These are phyloP conservation scores for Antheraea mylitta DNA, from an alignment of 1,140 invertebrate genomes.

Conservation along the genomic window DNA sequence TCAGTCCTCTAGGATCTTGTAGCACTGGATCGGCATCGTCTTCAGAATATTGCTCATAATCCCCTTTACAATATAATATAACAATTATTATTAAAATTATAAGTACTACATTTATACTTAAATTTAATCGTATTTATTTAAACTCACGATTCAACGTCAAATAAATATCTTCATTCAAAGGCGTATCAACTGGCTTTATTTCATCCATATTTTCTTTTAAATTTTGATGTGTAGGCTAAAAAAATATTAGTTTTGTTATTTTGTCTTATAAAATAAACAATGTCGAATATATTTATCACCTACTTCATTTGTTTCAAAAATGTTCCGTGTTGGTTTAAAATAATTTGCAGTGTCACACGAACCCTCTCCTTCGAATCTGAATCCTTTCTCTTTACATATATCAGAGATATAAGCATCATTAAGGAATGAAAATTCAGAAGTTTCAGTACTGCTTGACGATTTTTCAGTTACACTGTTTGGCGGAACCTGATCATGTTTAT, in stretches of 20 bases:
- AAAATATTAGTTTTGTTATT: not conserved
- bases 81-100: not conserved
- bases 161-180: conserved; percentile 57
- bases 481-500: conserved; percentile 15
- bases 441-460: conserved; percentile 21
- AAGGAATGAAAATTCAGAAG: conserved; percentile 51
- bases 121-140: not conserved
- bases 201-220: not conserved
- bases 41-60: conserved; percentile 61
- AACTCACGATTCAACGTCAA: conserved; percentile 61
- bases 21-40: conserved; percentile 46
- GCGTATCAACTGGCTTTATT: conserved; percentile 25
- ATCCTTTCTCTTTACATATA: conserved; percentile 25
- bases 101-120: too few species aligned
- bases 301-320: not conserved
- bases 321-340: not conserved
- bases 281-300: not conserved
- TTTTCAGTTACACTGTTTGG: conserved; percentile 11
- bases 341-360: conserved; percentile 9
- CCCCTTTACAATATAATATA: conserved; percentile 34
- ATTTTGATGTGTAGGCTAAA: not conserved
- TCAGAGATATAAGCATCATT: conserved; percentile 32
- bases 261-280: not conserved
- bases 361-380: too few species aligned
- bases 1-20: conserved; percentile 47